phyloP scores from a whole-genome alignment of 2,113 vertebrate genomes.

The Kryptolebias marmoratus region DNA sequence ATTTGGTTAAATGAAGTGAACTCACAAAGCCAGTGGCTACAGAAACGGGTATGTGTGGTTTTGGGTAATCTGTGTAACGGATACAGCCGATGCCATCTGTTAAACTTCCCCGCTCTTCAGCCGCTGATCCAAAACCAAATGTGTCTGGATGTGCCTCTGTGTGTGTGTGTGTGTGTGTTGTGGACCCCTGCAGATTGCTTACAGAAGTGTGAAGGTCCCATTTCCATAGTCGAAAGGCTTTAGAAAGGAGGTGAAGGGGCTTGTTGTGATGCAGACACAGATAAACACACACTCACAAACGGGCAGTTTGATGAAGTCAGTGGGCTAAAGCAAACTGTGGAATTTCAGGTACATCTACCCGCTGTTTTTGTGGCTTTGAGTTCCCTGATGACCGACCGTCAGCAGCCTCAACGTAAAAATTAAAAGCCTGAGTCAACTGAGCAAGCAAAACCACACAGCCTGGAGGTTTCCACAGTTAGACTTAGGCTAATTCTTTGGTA shows the following conservation, averaged over 20 bases:
- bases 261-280: slow-evolving; percentile 32
- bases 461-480: background rate
- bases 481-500: slow-evolving; percentile 7
- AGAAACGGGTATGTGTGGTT: slow-evolving; percentile 28
- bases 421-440: slow-evolving; percentile 40
- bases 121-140: slow-evolving; percentile 39
- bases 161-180: slow-evolving; percentile 28
- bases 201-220: slow-evolving; percentile 54
- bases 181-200: slow-evolving; percentile 47
- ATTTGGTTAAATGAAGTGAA: slow-evolving; percentile 73
- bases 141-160: slow-evolving; percentile 15
- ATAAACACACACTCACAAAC: slow-evolving; percentile 46
- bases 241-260: slow-evolving; percentile 32
- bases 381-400: slow-evolving; percentile 53
- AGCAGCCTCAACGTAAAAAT: slow-evolving; percentile 28
- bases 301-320: slow-evolving; percentile 44
- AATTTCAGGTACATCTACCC: slow-evolving; percentile 39
- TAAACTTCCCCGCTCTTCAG: slow-evolving; percentile 67
- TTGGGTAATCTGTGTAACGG: slow-evolving; percentile 57
- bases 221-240: slow-evolving; percentile 61
- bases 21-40: slow-evolving; percentile 60
- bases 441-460: slow-evolving; percentile 19
- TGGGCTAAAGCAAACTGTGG: slow-evolving; percentile 34
- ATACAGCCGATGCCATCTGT: slow-evolving; percentile 72
- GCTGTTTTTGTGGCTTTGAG: slow-evolving; percentile 21